Conservation (phyloP, 2,797 vertebrate genomes). For the Lepilemur septentrionalis region DNA sequence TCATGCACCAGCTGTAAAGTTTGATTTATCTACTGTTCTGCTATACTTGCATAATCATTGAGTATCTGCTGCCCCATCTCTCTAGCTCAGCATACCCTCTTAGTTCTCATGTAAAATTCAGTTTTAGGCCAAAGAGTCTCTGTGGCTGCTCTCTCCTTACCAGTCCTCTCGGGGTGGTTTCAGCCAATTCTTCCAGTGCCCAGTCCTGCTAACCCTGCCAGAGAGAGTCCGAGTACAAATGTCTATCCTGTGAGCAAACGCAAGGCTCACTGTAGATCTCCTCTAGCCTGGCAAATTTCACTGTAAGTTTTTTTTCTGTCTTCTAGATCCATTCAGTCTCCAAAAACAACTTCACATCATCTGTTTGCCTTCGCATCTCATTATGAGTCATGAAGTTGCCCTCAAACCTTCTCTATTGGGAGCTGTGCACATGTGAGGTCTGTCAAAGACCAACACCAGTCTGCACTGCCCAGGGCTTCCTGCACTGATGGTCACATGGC, state of each 20-base stretch:
- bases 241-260: not conserved
- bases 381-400: not conserved
- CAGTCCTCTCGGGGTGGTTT: not conserved
- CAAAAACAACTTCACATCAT: not conserved
- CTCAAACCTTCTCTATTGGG: not conserved
- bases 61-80: not conserved
- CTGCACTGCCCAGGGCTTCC: not conserved
- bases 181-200: not conserved
- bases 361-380: slow-evolving; percentile 17
- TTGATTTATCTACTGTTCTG: slow-evolving; percentile 29
- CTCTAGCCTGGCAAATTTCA: not conserved
- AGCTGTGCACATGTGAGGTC: not conserved
- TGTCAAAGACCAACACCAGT: not conserved
- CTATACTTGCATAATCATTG: slow-evolving; percentile 4
- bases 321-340: not conserved
- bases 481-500: not conserved
- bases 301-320: not conserved
- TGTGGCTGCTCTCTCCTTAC: not conserved
- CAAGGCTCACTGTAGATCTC: not conserved
- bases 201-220: not conserved
- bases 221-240: not conserved
- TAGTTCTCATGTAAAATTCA: not conserved
- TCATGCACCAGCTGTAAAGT: not conserved
- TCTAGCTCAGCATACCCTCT: not conserved
- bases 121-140: not conserved